These are phyloP conservation scores for Plebejus argus DNA, from an alignment of 2,888 invertebrate genomes.

Conservation along the genomic window DNA sequence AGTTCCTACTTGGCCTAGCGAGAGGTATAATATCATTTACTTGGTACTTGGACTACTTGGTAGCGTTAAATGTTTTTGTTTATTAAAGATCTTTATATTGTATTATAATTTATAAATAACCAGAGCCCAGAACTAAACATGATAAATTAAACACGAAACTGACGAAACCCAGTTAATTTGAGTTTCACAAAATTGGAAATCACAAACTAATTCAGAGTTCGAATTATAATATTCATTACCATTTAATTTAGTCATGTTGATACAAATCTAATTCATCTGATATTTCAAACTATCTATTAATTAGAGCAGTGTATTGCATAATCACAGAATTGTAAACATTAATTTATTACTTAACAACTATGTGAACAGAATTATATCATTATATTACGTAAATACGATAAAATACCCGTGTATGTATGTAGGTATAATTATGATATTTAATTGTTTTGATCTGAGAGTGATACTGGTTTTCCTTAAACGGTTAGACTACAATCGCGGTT, in stretches of 20 bases:
- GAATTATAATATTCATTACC: neutral
- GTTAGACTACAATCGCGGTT: neutral
- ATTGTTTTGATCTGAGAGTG: neutral
- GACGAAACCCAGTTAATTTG: neutral
- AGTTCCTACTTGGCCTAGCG: too few species aligned
- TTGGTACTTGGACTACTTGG: too few species aligned
- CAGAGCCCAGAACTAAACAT: too few species aligned
- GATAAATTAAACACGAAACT: too few species aligned
- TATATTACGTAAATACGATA: neutral
- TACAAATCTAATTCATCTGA: neutral
- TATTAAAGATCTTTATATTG: too few species aligned
- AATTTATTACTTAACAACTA: neutral
- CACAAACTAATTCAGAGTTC: neutral
- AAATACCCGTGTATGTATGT: neutral
- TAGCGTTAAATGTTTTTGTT: too few species aligned
- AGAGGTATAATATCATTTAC: too few species aligned
- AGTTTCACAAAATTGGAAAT: neutral
- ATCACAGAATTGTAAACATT: conserved; percentile 3
- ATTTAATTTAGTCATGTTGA: neutral
- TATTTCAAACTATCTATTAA: neutral
- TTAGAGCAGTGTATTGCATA: neutral
- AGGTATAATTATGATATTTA: conserved; percentile 13
- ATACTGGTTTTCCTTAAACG: neutral
- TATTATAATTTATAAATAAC: too few species aligned
- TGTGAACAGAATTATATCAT: neutral